Base-by-base conservation (phyloP, 2,113 vertebrate genomes). In the Sialia sialis region DNA sequence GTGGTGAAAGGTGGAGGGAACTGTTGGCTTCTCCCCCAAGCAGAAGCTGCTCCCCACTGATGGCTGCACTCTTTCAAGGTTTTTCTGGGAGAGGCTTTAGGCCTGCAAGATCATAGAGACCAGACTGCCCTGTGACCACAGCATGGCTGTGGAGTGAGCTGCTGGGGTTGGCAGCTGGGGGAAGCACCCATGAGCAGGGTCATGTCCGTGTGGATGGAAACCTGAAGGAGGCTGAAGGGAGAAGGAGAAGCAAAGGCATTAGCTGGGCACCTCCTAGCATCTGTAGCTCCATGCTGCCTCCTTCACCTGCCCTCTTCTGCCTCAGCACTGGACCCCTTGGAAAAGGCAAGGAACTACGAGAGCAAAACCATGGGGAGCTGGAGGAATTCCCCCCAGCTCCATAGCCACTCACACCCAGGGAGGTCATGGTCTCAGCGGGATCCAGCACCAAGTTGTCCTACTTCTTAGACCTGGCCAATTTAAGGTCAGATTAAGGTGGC, bases 91-190 rank as follows among this genome's bases (percentile, higher is more conserved):
- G 9, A 64, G 16, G 41, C 19, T 84, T 81, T 8, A 9, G 54
- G 11, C 15, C 34, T 78, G 39, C 1, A 11, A 69, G 21, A 20
- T 48, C 12, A 7, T 1, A 2, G 15, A 38, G 32, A 49, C 8
- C 14, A 75, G 55, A 13, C 12, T 56, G 49, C 16, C 38, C 41
- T 13, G 32, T 7, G 13, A 41, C 29, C 1, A 1, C 7, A 13
- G 41, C 17, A 5, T 1, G 23, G 32, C 38, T 48, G 44, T 34
- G 55, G 55, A 41, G 49, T 77, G 68, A 89, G 73, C 68, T 81
- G 38, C 39, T 18, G 36, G 23, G 43, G 13, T 41, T 1, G 9
- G 54, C 43, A 54, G 29, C 27, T 0, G 0, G 4, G 26, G 34
- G 20, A 46, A 55, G 59, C 23, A 48, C 10, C n/a, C 4, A 1